phyloP scores from a whole-genome alignment of 2,797 vertebrate genomes.

The Sebastolobus alascanus region DNA sequence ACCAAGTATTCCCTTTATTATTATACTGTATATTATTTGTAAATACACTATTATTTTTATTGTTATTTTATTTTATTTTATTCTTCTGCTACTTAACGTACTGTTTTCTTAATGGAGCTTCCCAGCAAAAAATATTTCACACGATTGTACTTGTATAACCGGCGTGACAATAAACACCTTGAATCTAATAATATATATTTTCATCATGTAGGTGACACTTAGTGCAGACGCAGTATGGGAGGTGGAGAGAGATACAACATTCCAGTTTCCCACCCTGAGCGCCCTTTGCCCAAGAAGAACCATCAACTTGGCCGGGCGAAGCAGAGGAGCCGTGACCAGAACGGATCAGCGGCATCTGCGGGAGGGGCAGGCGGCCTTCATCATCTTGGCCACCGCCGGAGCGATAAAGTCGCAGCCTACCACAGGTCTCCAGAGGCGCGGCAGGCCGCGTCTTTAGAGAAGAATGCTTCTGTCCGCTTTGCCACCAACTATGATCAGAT shows the following conservation, averaged over 20 bases:
- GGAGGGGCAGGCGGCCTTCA: slow-evolving; percentile 72
- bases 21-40: too few relatives aligned
- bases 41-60: too few relatives aligned
- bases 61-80: too few relatives aligned
- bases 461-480: slow-evolving; percentile 83
- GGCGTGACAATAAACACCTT: too few relatives aligned
- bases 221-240: slow-evolving; percentile 91
- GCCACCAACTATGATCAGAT: slow-evolving; percentile 87
- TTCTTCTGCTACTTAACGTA: too few relatives aligned
- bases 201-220: slow-evolving; percentile 90
- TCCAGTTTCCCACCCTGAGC: slow-evolving; percentile 92
- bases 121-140: too few relatives aligned
- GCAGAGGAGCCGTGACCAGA: slow-evolving; percentile 92
- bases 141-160: too few relatives aligned
- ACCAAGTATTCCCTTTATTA: too few relatives aligned
- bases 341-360: slow-evolving; percentile 80
- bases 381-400: slow-evolving; percentile 86
- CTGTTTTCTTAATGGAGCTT: too few relatives aligned
- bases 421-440: slow-evolving; percentile 88
- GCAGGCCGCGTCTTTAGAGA: slow-evolving; percentile 94
- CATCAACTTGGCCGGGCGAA: slow-evolving; percentile 89
- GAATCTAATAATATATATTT: background rate
- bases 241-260: slow-evolving; percentile 97
- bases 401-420: slow-evolving; percentile 85
- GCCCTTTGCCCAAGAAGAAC: slow-evolving; percentile 89